Base-by-base conservation (phyloP, 2,113 vertebrate genomes). In the Ophiodon elongatus region DNA sequence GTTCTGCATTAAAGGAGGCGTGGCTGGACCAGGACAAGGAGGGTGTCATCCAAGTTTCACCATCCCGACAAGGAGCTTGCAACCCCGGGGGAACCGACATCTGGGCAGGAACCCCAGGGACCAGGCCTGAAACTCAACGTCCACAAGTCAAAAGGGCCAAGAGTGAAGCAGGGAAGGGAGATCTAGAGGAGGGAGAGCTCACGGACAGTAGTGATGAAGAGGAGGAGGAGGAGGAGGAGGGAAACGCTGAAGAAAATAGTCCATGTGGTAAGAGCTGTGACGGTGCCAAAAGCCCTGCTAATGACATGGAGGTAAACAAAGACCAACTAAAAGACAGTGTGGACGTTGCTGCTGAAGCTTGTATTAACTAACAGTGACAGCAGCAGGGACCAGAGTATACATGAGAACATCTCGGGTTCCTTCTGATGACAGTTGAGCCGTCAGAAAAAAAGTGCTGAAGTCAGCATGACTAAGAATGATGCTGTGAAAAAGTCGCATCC, bases 121-220 rank as follows among this genome's bases (percentile, higher is more conserved):
- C 27, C 31, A 64, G 50, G 39, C 59, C 86, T 62, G 83, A 91
- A 60, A n/a, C 73, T 10, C 63, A 77, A 57, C 72, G 86, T 1
- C 91, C 87, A 2, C 76, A 41, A 25, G 14, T 74, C n/a, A 93
- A 93, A 87, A 79, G 71, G 54, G 79, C 83, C 19, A 93, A 89
- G 65, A 80, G 56, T 66, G 88, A 88, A 43, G 21, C 14, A 3
- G 69, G 2, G 7, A 31, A 80, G 0, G 87, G 82, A 6, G 93
- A 89, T 7, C 39, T 67, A 25, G 95, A 96, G 83, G 95, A 96
- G 8, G 95, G 95, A 15, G 95, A 96, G 89, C 66, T 96, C 21
- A 8, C 2, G 10, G 91, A 91, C 65, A 89, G 88, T 57, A 92
- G 88, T 59, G 92, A 92, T 19, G 93, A 92, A 8, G 92, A 92